These are phyloP conservation scores for Cariama cristata DNA, from an alignment of 2,113 vertebrate genomes.

Conservation along the genomic window DNA sequence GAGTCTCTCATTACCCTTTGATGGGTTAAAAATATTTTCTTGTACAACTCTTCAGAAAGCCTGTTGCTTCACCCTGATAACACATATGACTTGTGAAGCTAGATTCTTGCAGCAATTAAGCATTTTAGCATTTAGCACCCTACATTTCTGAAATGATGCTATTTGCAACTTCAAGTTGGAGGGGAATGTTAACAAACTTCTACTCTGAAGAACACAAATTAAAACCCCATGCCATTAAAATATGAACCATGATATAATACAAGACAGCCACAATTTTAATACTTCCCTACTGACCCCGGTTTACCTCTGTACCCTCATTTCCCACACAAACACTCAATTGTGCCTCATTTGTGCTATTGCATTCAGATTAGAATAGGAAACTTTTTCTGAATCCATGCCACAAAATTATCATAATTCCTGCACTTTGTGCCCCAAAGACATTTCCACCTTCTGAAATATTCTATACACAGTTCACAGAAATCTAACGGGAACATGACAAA, in stretches of 20 bases:
- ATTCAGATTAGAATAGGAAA: not conserved
- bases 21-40: not conserved
- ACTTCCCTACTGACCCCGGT: not conserved
- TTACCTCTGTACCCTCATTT: not conserved
- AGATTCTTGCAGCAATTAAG: not conserved
- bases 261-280: not conserved
- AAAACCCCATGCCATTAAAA: rapidly evolving
- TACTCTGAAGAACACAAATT: not conserved
- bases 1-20: not conserved
- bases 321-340: not conserved
- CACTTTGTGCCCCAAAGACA: not conserved
- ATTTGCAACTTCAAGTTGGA: not conserved
- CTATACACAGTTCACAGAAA: not conserved
- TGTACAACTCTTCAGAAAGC: not conserved
- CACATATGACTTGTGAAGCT: not conserved
- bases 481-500: not conserved
- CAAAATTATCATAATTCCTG: not conserved
- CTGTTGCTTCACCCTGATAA: not conserved
- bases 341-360: not conserved
- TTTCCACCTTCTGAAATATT: not conserved
- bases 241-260: not conserved
- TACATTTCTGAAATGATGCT: not conserved
- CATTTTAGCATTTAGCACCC: not conserved
- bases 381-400: not conserved
- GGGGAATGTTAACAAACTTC: not conserved